Conservation (phyloP, 2,113 vertebrate species). For the Colistium nudipinnis region DNA sequence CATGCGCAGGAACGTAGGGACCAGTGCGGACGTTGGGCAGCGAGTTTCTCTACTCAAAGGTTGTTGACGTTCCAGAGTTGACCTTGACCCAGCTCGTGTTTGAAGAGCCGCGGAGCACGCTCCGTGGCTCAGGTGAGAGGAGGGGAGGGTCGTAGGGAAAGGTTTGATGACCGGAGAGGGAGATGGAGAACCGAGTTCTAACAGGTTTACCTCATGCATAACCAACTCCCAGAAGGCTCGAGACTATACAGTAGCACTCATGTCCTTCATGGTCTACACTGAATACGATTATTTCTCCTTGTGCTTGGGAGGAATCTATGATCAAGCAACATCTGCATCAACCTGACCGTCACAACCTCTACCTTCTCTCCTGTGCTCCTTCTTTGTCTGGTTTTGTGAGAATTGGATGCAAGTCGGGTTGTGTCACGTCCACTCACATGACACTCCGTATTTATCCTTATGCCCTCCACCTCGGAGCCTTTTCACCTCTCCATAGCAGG, state of each 20-base stretch:
- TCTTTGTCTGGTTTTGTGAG: neutral
- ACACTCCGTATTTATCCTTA: neutral
- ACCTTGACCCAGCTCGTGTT: constrained; percentile 54
- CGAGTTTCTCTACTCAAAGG: constrained; percentile 17
- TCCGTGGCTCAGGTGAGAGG: constrained; percentile 31
- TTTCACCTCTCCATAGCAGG: constrained; percentile 6
- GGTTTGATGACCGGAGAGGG: constrained; percentile 15
- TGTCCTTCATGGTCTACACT: constrained; percentile 16
- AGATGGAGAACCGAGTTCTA: constrained; percentile 17
- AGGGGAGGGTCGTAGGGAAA: neutral
- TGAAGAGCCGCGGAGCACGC: constrained; percentile 44
- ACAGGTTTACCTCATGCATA: constrained; percentile 43
- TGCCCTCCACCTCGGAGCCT: neutral
- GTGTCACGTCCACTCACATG: neutral
- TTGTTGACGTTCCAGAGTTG: constrained; percentile 49
- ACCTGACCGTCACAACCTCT: neutral
- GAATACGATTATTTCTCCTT: constrained; percentile 31
- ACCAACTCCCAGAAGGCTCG: constrained; percentile 29
- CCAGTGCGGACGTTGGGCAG: constrained; percentile 8
- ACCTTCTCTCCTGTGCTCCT: neutral
- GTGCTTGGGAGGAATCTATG: neutral
- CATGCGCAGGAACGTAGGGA: constrained; percentile 3
- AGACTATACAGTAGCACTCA: neutral
- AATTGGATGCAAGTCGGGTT: neutral
- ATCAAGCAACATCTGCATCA: constrained; percentile 1